Evolutionary conservation across 2,797 vertebrate genomes (phyloP).

Genomic region (Orestias chungarensis): DNA sequence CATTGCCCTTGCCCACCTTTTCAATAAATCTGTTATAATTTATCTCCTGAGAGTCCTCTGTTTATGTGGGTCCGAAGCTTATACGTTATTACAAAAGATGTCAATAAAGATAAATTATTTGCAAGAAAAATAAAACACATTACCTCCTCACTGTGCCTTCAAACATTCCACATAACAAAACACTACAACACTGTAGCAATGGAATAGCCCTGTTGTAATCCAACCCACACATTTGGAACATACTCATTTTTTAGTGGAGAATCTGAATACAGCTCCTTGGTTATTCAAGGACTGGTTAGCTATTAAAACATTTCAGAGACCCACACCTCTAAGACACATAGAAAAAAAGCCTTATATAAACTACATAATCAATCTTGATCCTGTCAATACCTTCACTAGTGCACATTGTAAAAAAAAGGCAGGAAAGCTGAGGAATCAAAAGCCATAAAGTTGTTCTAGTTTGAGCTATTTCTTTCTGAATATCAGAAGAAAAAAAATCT

Average conservation of each 20-base stretch:
- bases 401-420: slow-evolving; percentile 10
- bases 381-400: not conserved
- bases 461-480: slow-evolving; percentile 32
- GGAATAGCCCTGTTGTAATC: not conserved
- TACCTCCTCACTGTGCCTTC: not conserved
- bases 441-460: slow-evolving; percentile 24
- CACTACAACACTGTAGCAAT: not conserved
- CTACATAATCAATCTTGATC: not conserved
- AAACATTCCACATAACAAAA: not conserved
- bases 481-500: slow-evolving; percentile 45
- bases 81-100: too few species aligned
- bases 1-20: too few species aligned
- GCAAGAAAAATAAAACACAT: not conserved
- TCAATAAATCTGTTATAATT: too few species aligned
- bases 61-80: too few species aligned
- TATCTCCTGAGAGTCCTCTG: too few species aligned
- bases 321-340: not conserved
- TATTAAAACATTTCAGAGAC: not conserved
- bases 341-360: not conserved
- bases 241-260: not conserved
- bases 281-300: not conserved
- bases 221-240: not conserved
- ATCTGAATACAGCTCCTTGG: not conserved
- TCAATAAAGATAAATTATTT: not conserved
- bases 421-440: slow-evolving; percentile 10